A percentile compares a stretch with the other conserved stretches of the same genome.
Conservation (phyloP, 2,888 invertebrate genomes). For the Yponomeuta evonymella region DNA sequence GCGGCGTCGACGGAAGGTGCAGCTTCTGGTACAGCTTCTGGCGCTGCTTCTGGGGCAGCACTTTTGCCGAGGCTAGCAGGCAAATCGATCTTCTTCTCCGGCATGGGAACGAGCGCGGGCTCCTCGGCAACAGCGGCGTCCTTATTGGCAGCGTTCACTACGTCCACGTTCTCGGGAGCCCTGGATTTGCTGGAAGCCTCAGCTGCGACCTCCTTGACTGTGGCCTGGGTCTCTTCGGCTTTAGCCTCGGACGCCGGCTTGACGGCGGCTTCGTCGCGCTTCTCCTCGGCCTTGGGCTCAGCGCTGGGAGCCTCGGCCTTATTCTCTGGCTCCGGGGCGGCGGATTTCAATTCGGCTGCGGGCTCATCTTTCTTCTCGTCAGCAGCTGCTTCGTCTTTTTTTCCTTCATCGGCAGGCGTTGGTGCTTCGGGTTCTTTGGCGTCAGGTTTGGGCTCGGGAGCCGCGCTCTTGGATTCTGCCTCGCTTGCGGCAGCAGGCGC, state of each 20-base stretch:
- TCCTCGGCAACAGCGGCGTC: constrained; percentile 56
- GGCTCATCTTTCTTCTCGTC: constrained; percentile 31
- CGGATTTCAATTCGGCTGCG: constrained; percentile 28
- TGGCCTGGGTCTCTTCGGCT: constrained; percentile 30
- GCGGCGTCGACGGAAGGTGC: constrained; percentile 28
- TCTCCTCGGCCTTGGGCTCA: constrained; percentile 34
- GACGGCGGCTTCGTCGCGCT: constrained; percentile 31
- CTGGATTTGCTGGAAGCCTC: constrained; percentile 31
- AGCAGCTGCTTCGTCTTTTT: constrained; percentile 14
- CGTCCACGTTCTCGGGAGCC: constrained; percentile 49
- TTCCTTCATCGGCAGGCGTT: constrained; percentile 22
- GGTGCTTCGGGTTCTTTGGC: constrained; percentile 29
- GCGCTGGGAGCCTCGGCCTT: constrained; percentile 36
- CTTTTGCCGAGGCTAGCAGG: constrained; percentile 47
- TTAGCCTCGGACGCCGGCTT: constrained; percentile 27
- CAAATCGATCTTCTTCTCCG: constrained; percentile 48
- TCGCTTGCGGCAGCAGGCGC: constrained; percentile 35
- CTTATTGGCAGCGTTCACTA: constrained; percentile 46
- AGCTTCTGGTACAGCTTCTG: constrained; percentile 27
- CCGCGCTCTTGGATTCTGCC: constrained; percentile 34
- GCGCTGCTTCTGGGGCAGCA: constrained; percentile 31
- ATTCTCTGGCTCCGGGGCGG: constrained; percentile 25
- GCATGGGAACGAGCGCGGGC: constrained; percentile 41
- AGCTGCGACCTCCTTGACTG: constrained; percentile 43
- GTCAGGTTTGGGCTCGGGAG: constrained; percentile 32